Evolutionary conservation across 1,140 invertebrate genomes (phyloP).

Genomic region (Drosophila arawakana): DNA sequence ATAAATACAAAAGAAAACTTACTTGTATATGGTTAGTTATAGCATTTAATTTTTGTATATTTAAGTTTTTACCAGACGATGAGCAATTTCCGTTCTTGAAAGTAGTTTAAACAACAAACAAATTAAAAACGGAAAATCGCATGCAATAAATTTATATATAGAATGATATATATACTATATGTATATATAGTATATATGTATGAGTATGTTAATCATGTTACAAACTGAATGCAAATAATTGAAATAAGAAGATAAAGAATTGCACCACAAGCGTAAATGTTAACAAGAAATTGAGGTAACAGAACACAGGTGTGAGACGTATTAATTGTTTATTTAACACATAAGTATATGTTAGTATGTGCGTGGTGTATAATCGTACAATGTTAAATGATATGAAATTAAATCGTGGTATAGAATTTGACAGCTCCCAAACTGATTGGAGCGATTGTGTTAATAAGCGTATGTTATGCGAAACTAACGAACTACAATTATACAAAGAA

Average conservation of each 20-base stretch:
- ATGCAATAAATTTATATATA: conserved; percentile 65
- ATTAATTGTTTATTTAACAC: conserved; percentile 45
- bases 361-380: conserved; percentile 38
- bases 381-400: conserved; percentile 46
- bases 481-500: conserved; percentile 82
- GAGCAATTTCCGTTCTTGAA: conserved; percentile 54
- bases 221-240: conserved; percentile 12
- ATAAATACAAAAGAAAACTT: conserved; percentile 33
- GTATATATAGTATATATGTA: conserved; percentile 15
- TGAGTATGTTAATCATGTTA: conserved; percentile 39
- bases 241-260: conserved; percentile 2
- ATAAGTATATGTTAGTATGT: conserved; percentile 27
- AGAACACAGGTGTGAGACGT: conserved; percentile 20
- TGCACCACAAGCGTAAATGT: conserved; percentile 39
- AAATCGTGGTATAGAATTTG: conserved; percentile 66
- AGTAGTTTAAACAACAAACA: conserved; percentile 44
- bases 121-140: conserved; percentile 57
- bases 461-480: conserved; percentile 80
- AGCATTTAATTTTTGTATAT: conserved; percentile 75
- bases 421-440: conserved; percentile 62
- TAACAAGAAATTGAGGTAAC: conserved; percentile 24
- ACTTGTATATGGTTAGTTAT: conserved; percentile 71
- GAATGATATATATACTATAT: conserved; percentile 34
- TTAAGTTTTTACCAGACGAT: conserved; percentile 73
- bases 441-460: conserved; percentile 68